Conservation (phyloP, 2,888 invertebrate genomes). For the Meta bourneti region DNA sequence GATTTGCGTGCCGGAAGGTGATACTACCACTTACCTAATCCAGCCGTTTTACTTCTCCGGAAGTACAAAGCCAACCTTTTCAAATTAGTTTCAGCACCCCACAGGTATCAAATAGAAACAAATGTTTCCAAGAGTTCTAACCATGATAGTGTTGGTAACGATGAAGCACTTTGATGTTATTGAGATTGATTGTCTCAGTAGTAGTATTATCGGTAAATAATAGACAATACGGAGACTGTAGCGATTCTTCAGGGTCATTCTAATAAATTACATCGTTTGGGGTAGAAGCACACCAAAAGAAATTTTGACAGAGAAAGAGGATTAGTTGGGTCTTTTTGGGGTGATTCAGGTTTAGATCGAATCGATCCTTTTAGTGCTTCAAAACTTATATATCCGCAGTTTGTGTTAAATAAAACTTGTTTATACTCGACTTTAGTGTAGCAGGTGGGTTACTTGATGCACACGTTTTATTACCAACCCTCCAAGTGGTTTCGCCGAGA, state of each 20-base stretch:
- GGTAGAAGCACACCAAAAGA: neutral
- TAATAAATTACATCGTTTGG: neutral
- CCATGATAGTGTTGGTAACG: neutral
- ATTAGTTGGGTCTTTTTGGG: neutral
- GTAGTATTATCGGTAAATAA: conserved; percentile 10
- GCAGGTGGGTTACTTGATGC: too few relatives aligned
- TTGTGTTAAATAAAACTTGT: neutral
- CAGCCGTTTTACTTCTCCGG: too few relatives aligned
- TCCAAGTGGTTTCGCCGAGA: too few relatives aligned
- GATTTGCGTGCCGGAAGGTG: too few relatives aligned
- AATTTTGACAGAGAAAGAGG: neutral
- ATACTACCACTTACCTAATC: too few relatives aligned
- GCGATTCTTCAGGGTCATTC: neutral
- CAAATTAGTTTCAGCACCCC: too few relatives aligned
- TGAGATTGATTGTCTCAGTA: conserved; percentile 35
- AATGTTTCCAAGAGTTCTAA: neutral
- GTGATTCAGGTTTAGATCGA: neutral
- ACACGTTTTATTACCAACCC: too few relatives aligned
- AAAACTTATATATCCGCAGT: neutral
- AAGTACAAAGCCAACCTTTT: too few relatives aligned
- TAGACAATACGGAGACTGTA: neutral
- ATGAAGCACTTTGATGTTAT: neutral
- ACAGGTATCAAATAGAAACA: conserved; percentile 7
- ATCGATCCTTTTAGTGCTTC: neutral
- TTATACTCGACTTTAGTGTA: too few relatives aligned